Conservation (phyloP, 2,797 vertebrate species). For the Netta rufina region DNA sequence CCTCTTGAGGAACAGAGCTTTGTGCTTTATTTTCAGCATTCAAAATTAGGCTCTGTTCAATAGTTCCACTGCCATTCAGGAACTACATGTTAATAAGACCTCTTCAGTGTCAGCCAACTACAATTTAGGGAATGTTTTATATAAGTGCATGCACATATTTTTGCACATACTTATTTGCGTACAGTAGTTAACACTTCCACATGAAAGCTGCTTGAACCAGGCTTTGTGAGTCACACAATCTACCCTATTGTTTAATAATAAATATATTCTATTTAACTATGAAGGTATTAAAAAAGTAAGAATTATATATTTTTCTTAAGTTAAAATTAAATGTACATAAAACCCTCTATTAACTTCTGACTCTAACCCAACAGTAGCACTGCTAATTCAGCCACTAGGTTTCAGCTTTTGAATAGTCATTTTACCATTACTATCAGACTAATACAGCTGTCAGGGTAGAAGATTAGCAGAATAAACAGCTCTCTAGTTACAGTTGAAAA, state of each 20-base stretch:
- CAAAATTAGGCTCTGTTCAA: background rate
- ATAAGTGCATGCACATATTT: background rate
- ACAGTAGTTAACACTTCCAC: background rate
- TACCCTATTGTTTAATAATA: background rate
- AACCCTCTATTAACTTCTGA: background rate
- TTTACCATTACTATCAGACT: background rate
- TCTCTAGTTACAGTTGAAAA: background rate
- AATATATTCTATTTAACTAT: background rate
- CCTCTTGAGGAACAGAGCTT: conserved; percentile 17
- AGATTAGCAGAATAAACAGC: background rate
- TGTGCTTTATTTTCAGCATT: background rate
- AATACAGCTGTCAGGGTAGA: background rate
- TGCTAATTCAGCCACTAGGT: background rate
- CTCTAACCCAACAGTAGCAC: background rate
- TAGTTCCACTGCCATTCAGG: background rate
- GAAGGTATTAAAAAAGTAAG: background rate
- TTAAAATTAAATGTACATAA: background rate
- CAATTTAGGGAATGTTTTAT: background rate
- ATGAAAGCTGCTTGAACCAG: background rate
- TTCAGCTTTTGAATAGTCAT: background rate
- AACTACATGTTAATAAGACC: background rate
- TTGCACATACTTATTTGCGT: background rate
- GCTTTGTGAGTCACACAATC: background rate
- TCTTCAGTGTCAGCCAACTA: background rate
- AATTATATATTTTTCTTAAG: background rate